These are phyloP conservation scores for Heliconius hewitsoni DNA, from an alignment of 1,140 invertebrate genomes.

Conservation along the genomic window DNA sequence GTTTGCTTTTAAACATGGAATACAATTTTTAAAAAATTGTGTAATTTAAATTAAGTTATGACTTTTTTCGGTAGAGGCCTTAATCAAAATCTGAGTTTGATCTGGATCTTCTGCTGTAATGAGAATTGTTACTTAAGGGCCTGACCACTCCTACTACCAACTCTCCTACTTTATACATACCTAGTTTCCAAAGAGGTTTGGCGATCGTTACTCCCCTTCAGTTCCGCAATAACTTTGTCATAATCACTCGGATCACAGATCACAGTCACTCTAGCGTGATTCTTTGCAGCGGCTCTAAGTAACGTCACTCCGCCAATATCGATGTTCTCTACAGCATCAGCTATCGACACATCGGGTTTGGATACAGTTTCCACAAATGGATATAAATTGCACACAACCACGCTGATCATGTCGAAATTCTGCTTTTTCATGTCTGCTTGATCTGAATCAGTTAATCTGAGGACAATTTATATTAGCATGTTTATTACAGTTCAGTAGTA, in stretches of 20 bases:
- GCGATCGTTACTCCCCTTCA: slow-evolving; percentile 79
- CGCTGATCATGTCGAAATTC: slow-evolving; percentile 87
- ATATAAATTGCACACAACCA: slow-evolving; percentile 98
- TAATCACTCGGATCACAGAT: slow-evolving; percentile 97
- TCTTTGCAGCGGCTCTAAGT: slow-evolving; percentile 97
- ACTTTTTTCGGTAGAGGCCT: too few species aligned
- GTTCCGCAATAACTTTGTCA: slow-evolving; percentile 86
- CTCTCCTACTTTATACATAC: slow-evolving; percentile 63
- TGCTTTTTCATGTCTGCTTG: slow-evolving; percentile 89
- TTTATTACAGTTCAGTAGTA: too few species aligned
- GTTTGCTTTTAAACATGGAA: too few species aligned
- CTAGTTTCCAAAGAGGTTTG: slow-evolving; percentile 88
- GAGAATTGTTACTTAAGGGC: too few species aligned
- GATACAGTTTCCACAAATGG: slow-evolving; percentile 96
- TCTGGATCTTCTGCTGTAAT: too few species aligned
- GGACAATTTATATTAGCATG: neutral
- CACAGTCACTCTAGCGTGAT: slow-evolving; percentile 97
- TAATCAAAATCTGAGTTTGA: too few species aligned
- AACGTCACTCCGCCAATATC: slow-evolving; percentile 98
- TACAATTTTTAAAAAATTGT: too few species aligned
- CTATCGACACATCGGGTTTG: slow-evolving; percentile 89
- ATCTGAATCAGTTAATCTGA: slow-evolving; percentile 88
- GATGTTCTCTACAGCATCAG: slow-evolving; percentile 98
- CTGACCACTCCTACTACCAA: too few species aligned
- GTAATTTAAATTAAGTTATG: too few species aligned